Conservation (phyloP, 2,797 vertebrate genomes). For the Smutsia gigantea region DNA sequence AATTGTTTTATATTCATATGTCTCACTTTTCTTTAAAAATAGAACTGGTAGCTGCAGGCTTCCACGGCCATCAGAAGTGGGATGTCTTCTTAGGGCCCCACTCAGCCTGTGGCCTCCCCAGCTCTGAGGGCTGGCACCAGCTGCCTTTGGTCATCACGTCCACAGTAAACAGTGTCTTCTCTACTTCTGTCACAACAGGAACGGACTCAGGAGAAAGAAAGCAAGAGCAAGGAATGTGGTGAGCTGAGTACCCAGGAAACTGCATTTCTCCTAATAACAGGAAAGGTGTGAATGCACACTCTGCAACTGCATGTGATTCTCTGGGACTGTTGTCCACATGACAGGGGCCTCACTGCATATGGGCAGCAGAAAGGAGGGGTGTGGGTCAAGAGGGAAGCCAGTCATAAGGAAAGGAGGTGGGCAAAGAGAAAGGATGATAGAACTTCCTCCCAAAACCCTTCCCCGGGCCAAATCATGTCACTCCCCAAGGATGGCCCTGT, state of each 20-base stretch:
- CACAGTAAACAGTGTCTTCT: background rate
- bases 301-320: background rate
- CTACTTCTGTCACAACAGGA: background rate
- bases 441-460: background rate
- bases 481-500: background rate
- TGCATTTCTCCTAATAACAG: background rate
- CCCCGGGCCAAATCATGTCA: background rate
- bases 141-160: background rate
- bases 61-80: rapidly evolving
- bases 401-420: background rate
- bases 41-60: background rate
- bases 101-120: background rate
- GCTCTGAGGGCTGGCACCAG: background rate
- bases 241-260: background rate
- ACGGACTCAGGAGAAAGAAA: background rate
- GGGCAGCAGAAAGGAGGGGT: background rate
- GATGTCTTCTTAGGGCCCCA: background rate
- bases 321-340: background rate
- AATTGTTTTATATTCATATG: background rate
- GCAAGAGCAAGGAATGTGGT: background rate
- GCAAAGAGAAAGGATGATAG: background rate
- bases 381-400: background rate
- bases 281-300: background rate
- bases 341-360: background rate
- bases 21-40: background rate